Evolutionary conservation across 2,113 vertebrate species (phyloP), one percentile per base, ranked within the genome.

Genomic region (Siphamia tubifer): DNA sequence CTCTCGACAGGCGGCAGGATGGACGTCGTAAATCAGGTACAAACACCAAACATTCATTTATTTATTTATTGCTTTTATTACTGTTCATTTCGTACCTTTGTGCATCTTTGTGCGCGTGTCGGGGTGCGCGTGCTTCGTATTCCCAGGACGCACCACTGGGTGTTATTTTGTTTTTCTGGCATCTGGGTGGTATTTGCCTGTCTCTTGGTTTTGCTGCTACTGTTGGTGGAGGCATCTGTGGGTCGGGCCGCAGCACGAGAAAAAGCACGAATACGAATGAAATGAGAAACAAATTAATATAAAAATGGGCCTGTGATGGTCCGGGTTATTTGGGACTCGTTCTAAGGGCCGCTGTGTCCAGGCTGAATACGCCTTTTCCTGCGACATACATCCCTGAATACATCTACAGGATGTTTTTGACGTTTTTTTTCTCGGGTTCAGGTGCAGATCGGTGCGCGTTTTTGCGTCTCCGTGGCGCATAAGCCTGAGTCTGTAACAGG

Each of bases 1-100:
- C 34, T 64, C 48, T 72, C 69, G 25, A 57, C 76, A 55, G 51
- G 48, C 66, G 7, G 69, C 73, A 89, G 67, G 83, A 89, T 89
- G 87, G 85, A 89, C 77, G 56, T 89, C 44, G 72, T 81, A 13
- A 89, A 89, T 68, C 79, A 87, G 85, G 87, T 89, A 81, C 20
- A 8, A 28, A 64, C 16, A 4, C 8, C 4, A 8, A 27, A 9
- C 61, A 19, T 47, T 19, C 20, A 3, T 0, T 2, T 12, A 12
- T 13, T 19, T 2, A n/a, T 34, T n/a, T 31, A 21, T 27, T 6
- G 0, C 1, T 5, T 0, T n/a, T n/a, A 1, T 40, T 40, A 5
- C 2, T 5, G 1, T 40, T 17, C 17, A 0, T 2, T 15, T 3
- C 1, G 8, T 2, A 4, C 27, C 7, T 1, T 9, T 11, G 2